Conservation (phyloP, 2,888 invertebrate genomes). For the Lasiommata megera region DNA sequence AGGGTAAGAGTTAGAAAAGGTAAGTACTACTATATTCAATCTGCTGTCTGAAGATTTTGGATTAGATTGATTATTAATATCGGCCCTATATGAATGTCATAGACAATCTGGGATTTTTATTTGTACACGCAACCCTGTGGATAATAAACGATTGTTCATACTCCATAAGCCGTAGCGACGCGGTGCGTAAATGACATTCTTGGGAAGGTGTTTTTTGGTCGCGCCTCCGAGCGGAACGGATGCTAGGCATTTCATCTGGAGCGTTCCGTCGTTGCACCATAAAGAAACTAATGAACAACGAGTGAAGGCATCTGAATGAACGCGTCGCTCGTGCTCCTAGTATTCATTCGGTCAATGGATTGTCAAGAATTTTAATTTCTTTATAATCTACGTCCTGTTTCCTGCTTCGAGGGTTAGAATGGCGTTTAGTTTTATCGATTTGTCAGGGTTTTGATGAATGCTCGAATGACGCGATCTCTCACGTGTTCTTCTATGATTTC, state of each 20-base stretch:
- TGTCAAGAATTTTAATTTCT: slow-evolving; percentile 29
- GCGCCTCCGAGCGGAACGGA: slow-evolving; percentile 61
- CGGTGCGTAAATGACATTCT: slow-evolving; percentile 70
- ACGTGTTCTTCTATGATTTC: no score
- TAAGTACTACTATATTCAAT: no score
- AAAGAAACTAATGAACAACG: slow-evolving; percentile 53
- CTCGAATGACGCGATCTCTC: no score
- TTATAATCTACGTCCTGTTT: slow-evolving; percentile 28
- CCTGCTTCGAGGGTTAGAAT: slow-evolving; percentile 16
- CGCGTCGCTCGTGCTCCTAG: slow-evolving; percentile 23
- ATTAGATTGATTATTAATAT: no score
- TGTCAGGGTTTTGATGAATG: not conserved
- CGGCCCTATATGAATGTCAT: no score
- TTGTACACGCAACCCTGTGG: slow-evolving; percentile 38
- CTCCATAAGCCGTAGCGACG: slow-evolving; percentile 21
- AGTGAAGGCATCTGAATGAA: slow-evolving; percentile 44
- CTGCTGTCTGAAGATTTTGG: no score
- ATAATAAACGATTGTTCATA: slow-evolving; percentile 41
- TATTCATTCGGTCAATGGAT: slow-evolving; percentile 29
- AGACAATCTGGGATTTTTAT: no score
- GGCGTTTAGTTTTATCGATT: slow-evolving; percentile 5
- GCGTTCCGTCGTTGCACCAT: slow-evolving; percentile 40
- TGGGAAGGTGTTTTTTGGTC: slow-evolving; percentile 62
- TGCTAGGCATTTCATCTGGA: slow-evolving; percentile 49
- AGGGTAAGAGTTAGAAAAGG: no score